Evolutionary conservation across 2,797 vertebrate species (phyloP).

Genomic region (Catamblyrhynchus diadema): DNA sequence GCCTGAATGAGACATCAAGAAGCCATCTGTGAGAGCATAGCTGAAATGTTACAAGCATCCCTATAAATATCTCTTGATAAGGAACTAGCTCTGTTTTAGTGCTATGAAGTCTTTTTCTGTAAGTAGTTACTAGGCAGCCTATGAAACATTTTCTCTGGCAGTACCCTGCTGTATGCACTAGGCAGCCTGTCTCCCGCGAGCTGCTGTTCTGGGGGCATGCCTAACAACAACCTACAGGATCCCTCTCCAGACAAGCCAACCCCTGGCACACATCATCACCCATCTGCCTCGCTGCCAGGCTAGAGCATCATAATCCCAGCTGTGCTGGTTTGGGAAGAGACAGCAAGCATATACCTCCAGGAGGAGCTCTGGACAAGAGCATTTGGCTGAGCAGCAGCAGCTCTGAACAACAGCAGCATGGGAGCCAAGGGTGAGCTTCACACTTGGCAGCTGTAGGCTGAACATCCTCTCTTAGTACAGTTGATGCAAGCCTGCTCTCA

Average conservation of each 20-base stretch:
- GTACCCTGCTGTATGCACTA: not conserved
- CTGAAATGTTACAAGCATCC: not conserved
- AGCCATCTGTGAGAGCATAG: not conserved
- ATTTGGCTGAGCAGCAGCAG: not conserved
- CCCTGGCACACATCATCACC: not conserved
- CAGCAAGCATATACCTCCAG: not conserved
- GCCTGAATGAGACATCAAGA: not conserved
- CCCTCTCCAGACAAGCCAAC: not conserved
- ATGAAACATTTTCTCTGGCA: not conserved
- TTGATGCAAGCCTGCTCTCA: not conserved
- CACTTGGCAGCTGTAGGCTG: not conserved
- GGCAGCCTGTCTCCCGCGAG: not conserved
- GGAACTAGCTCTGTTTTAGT: not conserved
- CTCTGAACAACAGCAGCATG: fast-evolving
- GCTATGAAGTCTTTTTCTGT: not conserved
- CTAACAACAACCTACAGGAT: not conserved
- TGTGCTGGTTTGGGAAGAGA: not conserved
- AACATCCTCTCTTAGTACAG: not conserved
- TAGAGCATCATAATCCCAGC: not conserved
- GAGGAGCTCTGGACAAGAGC: not conserved
- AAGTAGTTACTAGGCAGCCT: constrained; percentile 26
- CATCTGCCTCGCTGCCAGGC: not conserved
- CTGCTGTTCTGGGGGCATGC: not conserved
- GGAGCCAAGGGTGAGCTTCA: not conserved
- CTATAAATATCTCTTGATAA: not conserved